phyloP scores from a whole-genome alignment of 2,797 vertebrate genomes.

The Phalloptychus januarius region DNA sequence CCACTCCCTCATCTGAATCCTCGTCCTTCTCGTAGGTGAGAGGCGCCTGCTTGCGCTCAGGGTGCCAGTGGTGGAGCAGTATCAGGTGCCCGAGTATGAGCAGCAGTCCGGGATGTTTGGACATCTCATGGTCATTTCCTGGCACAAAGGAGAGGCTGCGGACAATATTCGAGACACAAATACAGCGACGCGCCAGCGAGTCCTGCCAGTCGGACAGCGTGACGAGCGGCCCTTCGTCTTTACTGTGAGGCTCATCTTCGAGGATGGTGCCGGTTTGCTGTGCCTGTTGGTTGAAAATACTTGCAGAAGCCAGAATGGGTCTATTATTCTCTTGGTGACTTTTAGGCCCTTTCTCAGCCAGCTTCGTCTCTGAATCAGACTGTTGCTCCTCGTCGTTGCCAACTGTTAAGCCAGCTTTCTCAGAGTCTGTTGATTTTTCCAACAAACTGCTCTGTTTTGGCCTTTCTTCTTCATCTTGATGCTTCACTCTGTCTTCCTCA shows the following conservation, averaged over 20 bases:
- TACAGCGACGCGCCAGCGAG: slow-evolving; percentile 92
- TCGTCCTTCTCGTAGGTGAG: slow-evolving; percentile 98
- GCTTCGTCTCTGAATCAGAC: slow-evolving; percentile 77
- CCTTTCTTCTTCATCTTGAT: slow-evolving; percentile 60
- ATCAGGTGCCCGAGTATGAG: slow-evolving; percentile 94
- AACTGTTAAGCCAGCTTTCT: slow-evolving; percentile 74
- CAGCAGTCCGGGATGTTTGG: slow-evolving; percentile 94
- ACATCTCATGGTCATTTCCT: slow-evolving; percentile 98
- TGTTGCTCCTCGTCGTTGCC: slow-evolving; percentile 70
- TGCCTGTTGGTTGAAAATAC: slow-evolving; percentile 76
- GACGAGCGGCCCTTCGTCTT: slow-evolving; percentile 95
- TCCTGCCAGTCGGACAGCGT: slow-evolving; percentile 96
- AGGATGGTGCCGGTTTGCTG: slow-evolving; percentile 87
- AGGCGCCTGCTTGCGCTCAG: slow-evolving; percentile 94
- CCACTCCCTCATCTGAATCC: slow-evolving; percentile 92
- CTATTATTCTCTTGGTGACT: slow-evolving; percentile 77
- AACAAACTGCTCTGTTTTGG: slow-evolving; percentile 50
- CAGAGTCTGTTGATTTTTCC: slow-evolving; percentile 61
- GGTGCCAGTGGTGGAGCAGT: slow-evolving; percentile 96
- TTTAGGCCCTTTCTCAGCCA: slow-evolving; percentile 67
- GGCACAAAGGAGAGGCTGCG: slow-evolving; percentile 98
- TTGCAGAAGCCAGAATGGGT: slow-evolving; percentile 79
- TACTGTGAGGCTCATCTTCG: slow-evolving; percentile 98
- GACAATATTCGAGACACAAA: slow-evolving; percentile 97
- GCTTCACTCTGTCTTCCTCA: slow-evolving; percentile 77